Conservation (phyloP, 2,888 invertebrate species). For the Leptinotarsa haldemani region DNA sequence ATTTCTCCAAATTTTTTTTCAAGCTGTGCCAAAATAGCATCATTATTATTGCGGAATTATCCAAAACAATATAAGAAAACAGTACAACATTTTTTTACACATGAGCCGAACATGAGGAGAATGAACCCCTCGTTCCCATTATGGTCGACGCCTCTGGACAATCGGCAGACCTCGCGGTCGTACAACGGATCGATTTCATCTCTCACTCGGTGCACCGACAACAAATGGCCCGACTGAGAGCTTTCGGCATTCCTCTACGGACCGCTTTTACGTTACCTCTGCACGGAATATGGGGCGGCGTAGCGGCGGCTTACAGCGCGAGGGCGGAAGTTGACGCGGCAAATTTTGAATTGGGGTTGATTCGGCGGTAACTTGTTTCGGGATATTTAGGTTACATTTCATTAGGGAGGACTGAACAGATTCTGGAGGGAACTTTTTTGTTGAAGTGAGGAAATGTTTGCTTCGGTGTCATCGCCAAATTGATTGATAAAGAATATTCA, state of each 20-base stretch:
- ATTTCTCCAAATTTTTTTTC: too few species aligned
- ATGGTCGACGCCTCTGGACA: too few species aligned
- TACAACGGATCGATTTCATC: constrained; percentile 44
- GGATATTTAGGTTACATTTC: background rate
- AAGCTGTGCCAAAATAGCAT: too few species aligned
- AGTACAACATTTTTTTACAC: too few species aligned
- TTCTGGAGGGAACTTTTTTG: background rate
- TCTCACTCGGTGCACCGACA: constrained; percentile 36
- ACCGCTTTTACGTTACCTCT: constrained; percentile 37
- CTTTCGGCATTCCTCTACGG: constrained; percentile 37
- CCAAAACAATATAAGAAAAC: too few species aligned
- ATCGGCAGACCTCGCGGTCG: constrained; percentile 28
- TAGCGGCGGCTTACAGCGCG: background rate
- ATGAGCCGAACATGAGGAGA: too few species aligned
- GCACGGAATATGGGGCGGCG: constrained; percentile 23
- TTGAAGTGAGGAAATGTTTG: background rate
- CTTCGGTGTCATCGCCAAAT: background rate
- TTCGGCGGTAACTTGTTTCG: background rate
- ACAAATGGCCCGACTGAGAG: constrained; percentile 36
- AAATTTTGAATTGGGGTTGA: constrained; percentile 30
- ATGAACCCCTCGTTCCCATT: too few species aligned
- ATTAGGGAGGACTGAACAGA: background rate
- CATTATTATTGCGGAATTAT: too few species aligned
- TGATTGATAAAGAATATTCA: background rate
- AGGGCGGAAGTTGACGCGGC: constrained; percentile 31